Evolutionary conservation across 1,140 invertebrate genomes (phyloP), one percentile per base, ranked within the genome.

Genomic region (Lucilia sericata): DNA sequence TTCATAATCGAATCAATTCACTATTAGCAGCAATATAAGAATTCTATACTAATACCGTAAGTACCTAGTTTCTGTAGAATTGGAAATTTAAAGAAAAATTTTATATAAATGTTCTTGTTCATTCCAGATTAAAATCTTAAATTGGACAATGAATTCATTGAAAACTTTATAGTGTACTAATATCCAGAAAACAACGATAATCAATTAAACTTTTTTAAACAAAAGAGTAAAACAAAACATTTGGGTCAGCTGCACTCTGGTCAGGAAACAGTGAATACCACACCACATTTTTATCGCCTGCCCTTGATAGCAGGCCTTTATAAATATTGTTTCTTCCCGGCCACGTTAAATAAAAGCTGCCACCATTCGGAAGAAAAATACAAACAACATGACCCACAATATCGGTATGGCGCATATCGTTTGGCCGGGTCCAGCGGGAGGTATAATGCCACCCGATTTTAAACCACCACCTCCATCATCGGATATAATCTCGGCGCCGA

Each of bases 321-420:
- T 51, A 19, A 42, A 51, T 49, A 49, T 49, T 80, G n/a, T 80
- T 80, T 80, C 75, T 78, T 49, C 47, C 76, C 76, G 76, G 47
- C 19, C 42, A 49, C 47, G 42, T 80, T 65, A 65, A 82, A 65
- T n/a, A 89, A 90, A 90, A 90, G 87, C 89, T 89, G 89, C 86
- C 89, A 90, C 88, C 89, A 90, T 90, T 90, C 87, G 89, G 89
- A 90, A 90, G 85, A 90, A 90, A 89, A 90, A 90, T 85, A 90
- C 89, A 85, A 88, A 89, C 85, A 90, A 90, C 88, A 95, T 94
- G 94, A 94, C 94, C 93, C 94, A 95, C 89, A 93, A 94, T 91
- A 90, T 94, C 92, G 93, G 93, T 89, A 94, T 95, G 93, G 93
- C 94, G 87, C 93, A 86, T 95, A 94, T 91, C 92, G 94, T 91